Percentiles rank a stretch among this genome's conserved stretches.
Evolutionary conservation across 2,888 invertebrate species (phyloP).

Genomic region (Oligia strigilis): DNA sequence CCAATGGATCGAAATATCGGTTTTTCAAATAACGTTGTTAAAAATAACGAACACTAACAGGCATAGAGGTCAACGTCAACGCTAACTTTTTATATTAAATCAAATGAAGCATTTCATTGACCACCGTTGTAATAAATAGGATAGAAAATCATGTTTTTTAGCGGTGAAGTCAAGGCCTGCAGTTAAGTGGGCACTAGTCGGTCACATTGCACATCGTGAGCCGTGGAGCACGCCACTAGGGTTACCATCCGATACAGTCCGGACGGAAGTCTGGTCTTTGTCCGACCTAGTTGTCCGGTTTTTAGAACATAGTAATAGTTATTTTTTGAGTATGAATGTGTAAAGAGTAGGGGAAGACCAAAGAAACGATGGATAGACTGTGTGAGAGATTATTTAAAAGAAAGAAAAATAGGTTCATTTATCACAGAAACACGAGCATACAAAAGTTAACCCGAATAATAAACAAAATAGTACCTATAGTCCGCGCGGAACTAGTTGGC

Average conservation of each 20-base stretch:
- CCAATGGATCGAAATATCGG: neutral
- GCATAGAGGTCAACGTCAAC: conserved; percentile 37
- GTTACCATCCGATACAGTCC: neutral
- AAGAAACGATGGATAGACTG: neutral
- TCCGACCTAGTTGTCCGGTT: too few species aligned
- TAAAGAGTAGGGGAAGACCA: too few species aligned
- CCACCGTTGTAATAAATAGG: conserved; percentile 62
- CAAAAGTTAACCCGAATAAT: neutral
- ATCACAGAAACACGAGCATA: neutral
- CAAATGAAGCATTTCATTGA: conserved; percentile 60
- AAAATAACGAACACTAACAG: conserved; percentile 40
- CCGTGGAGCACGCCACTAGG: conserved; percentile 27
- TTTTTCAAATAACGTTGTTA: neutral
- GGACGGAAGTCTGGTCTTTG: neutral
- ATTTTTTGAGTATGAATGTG: neutral
- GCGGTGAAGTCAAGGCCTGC: conserved; percentile 69
- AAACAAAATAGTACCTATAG: neutral
- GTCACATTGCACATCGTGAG: conserved; percentile 64
- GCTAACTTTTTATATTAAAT: conserved; percentile 36
- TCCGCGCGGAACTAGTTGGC: too few species aligned
- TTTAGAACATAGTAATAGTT: neutral
- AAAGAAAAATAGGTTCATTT: neutral
- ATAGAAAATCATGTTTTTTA: conserved; percentile 67
- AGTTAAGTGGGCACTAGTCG: conserved; percentile 52
- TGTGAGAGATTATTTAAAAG: neutral